phyloP scores from a whole-genome alignment of 2,888 invertebrate genomes.

The Allophyes oxyacanthae region DNA sequence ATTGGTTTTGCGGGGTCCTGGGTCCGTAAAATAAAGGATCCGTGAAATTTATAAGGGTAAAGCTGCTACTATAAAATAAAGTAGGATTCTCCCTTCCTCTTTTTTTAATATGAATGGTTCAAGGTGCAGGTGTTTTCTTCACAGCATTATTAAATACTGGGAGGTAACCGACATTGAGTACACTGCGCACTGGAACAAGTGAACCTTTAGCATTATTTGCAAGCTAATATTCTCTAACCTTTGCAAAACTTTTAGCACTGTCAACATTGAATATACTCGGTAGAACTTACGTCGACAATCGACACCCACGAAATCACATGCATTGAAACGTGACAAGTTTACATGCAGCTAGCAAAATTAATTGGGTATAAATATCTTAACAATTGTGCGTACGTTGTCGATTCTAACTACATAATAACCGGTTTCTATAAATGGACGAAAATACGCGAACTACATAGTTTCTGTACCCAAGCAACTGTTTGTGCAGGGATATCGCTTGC shows the following conservation, averaged over 20 bases:
- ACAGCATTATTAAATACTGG: conserved; percentile 18
- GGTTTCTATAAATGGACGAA: conserved; percentile 30
- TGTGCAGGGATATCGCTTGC: conserved; percentile 24
- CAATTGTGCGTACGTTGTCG: conserved; percentile 36
- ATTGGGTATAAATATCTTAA: conserved; percentile 32
- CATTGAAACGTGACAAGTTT: too few species aligned
- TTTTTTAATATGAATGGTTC: conserved; percentile 40
- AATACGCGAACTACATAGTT: conserved; percentile 27
- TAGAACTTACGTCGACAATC: too few species aligned
- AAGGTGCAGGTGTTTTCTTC: conserved; percentile 33
- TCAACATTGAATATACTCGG: too few species aligned
- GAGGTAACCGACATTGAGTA: not conserved
- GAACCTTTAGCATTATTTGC: not conserved
- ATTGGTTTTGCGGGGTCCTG: conserved; percentile 47
- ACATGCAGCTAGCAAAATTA: conserved; percentile 19
- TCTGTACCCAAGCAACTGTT: conserved; percentile 25
- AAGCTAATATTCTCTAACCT: too few species aligned
- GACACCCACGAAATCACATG: too few species aligned
- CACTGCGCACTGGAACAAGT: not conserved
- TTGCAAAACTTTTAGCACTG: too few species aligned
- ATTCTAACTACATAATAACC: conserved; percentile 32
- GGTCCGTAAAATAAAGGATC: conserved; percentile 46
- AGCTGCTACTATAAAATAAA: conserved; percentile 43
- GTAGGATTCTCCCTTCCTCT: conserved; percentile 22
- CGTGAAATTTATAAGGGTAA: conserved; percentile 45